Base-by-base conservation (phyloP, 2,113 vertebrate genomes). In the Ailuropoda melanoleuca region DNA sequence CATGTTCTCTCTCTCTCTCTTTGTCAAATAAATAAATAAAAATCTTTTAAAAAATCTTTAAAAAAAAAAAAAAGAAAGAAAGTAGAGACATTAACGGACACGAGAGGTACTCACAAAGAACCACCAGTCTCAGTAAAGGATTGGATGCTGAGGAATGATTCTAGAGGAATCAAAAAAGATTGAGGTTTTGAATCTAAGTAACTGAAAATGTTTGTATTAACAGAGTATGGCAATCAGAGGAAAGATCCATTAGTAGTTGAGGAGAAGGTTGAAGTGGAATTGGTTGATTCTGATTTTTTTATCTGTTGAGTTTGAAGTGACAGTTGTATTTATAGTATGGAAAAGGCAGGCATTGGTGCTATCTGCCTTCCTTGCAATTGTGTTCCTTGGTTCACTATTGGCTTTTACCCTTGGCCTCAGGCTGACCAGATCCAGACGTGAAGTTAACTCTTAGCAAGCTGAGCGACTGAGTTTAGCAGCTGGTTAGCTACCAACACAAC, bases 341-440 rank as follows among this genome's bases (percentile, higher is more conserved):
- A 77, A 80, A 90, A 90, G 81, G 34, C 81, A 95, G 92, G 14
- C 53, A 3, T n/a, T 18, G 56, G 48, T 23, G 21, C 18, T 23
- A 21, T 15, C 37, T 43, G 86, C 58, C 8, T 39, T 31, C n/a
- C 14, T 80, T 12, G 8, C 37, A 23, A 5, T 31, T 46, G 13
- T 37, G 8, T 10, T 77, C 75, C 50, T 50, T 81, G 50, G 26
- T 58, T 64, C 53, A 62, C 88, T 53, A 2, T 11, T 75, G 81
- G 34, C 87, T 96, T 97, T 93, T 48, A 55, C 10, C 37, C 74
- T 78, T 21, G 50, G n/a, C 75, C 53, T 80, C 5, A 3, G 43
- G 86, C 81, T 90, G 81, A 93, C 75, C 48, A 85, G 56, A 95
- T 85, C 81, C 95, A 95, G 92, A 88, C 85, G 92, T 89, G 82